Base-by-base conservation (phyloP, 37 sponge, comb jelly and placozoan species). In the Axinella damicornis region DNA sequence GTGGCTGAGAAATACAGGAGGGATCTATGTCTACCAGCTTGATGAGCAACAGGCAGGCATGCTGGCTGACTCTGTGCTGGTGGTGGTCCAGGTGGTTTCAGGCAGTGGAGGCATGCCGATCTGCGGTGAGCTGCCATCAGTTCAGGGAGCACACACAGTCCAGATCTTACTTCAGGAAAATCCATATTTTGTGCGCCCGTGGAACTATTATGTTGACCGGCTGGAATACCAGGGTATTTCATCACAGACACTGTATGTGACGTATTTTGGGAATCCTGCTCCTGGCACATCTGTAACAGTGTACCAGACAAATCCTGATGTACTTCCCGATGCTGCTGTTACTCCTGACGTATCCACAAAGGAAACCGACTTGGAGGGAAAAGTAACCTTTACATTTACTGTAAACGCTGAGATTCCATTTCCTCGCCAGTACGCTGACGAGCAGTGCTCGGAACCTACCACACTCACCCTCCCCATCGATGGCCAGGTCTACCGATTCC, bases 161-260 rank as follows among this genome's bases (percentile, higher is more conserved):
- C 25, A 78, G 20, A 11, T 63, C 15, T 35, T 78, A 15, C 78
- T 78, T 20, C 32, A 38, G 46, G 78, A 78, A 35, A 63, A 5
- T 27, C 63, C 78, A 6, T 78, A 41, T 63, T 41, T 63, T 33
- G 40, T 78, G 31, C 65, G 78, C 40, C 78, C 78, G 19, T 1
- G 20, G 35, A 46, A 63, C 15, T n/a, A 61, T 37, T 78, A 78
- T 41, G 78, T 63, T 35, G 36, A 36, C n/a, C 78, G 78, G 22
- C 2, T 78, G 78, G 52, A 58, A 41, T n/a, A 59, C 5, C 41
- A 27, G 24, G 37, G 63, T 31, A 34, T n/a, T 12, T 21, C 13
- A 16, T 35, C 37, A 37, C 24, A 35, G 39, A 31, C 31, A 2
- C 40, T 78, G 13, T 46, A 78, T 19, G 78, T 63, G 14, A 78